phyloP scores from a whole-genome alignment of 2,113 vertebrate genomes.

The Morphnarchus princeps region DNA sequence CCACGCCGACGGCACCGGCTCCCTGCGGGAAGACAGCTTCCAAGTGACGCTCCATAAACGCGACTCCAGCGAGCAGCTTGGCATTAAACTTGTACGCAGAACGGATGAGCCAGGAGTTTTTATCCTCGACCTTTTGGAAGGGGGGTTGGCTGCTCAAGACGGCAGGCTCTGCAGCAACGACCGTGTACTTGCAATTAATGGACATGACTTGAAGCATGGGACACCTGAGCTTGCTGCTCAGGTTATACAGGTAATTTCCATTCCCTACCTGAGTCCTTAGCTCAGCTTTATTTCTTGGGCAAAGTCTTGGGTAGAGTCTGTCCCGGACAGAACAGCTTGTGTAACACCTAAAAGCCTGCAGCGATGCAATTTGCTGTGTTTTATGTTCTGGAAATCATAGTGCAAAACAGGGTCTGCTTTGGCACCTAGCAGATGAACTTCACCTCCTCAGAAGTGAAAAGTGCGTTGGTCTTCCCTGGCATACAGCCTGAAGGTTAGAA shows the following conservation, averaged over 20 bases:
- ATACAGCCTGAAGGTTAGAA: not conserved
- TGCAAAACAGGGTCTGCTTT: not conserved
- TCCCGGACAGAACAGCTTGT: not conserved
- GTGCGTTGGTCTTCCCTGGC: not conserved
- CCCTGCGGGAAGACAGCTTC: slow-evolving; percentile 82
- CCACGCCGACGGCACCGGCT: slow-evolving; percentile 61
- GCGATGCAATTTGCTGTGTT: not conserved
- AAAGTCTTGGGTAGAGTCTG: not conserved
- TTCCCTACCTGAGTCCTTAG: not conserved
- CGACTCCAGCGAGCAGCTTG: slow-evolving; percentile 91
- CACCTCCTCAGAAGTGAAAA: not conserved
- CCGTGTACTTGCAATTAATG: slow-evolving; percentile 91
- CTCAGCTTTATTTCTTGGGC: not conserved
- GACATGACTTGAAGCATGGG: slow-evolving; percentile 91
- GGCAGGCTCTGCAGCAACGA: slow-evolving; percentile 92
- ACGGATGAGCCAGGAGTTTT: slow-evolving; percentile 94
- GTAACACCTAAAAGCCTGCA: not conserved
- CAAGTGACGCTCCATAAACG: slow-evolving; percentile 90
- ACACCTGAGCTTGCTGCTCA: slow-evolving; percentile 95
- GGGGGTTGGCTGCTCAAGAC: slow-evolving; percentile 91
- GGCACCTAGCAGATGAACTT: not conserved
- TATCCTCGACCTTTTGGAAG: slow-evolving; percentile 92
- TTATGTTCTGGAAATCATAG: not conserved
- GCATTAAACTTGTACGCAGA: slow-evolving; percentile 94
- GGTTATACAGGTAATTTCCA: slow-evolving; percentile 89